These are phyloP conservation scores for Camarhynchus parvulus DNA, from an alignment of 2,113 vertebrate genomes.

Conservation along the genomic window DNA sequence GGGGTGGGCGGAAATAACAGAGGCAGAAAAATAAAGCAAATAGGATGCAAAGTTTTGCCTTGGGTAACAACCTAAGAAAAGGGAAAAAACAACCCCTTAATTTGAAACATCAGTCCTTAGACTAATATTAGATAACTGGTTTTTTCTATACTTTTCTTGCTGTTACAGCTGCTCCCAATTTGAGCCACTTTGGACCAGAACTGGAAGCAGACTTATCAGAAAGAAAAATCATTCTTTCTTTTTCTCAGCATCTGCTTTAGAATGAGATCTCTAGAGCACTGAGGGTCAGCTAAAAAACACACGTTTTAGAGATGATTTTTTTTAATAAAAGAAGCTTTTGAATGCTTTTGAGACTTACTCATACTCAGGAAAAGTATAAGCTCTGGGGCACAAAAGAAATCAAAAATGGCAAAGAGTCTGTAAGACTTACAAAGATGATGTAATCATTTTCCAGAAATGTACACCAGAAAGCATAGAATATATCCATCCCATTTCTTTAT, in stretches of 20 bases:
- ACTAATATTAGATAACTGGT: background rate
- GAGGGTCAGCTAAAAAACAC: background rate
- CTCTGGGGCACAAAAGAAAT: conserved; percentile 5
- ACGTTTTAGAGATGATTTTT: background rate
- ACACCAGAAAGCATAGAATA: background rate
- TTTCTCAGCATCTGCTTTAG: conserved; percentile 31
- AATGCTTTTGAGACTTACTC: background rate
- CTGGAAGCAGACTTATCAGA: background rate
- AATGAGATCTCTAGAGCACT: conserved; percentile 11
- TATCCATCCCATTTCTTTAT: background rate
- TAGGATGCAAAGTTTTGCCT: background rate
- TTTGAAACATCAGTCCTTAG: background rate
- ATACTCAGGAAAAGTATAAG: background rate
- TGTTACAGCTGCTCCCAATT: conserved; percentile 51
- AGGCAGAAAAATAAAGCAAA: background rate
- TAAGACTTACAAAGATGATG: background rate
- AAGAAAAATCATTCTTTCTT: background rate
- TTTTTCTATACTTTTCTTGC: background rate
- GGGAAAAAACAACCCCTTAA: background rate
- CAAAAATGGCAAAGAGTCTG: background rate
- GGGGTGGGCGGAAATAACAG: background rate
- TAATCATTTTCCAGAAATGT: background rate
- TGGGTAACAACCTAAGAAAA: background rate
- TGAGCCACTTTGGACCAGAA: conserved; percentile 8
- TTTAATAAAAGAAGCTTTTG: background rate